These are phyloP conservation scores for Orbicella faveolata DNA, from an alignment of 64 coral and sea anemone genomes.

Conservation along the genomic window DNA sequence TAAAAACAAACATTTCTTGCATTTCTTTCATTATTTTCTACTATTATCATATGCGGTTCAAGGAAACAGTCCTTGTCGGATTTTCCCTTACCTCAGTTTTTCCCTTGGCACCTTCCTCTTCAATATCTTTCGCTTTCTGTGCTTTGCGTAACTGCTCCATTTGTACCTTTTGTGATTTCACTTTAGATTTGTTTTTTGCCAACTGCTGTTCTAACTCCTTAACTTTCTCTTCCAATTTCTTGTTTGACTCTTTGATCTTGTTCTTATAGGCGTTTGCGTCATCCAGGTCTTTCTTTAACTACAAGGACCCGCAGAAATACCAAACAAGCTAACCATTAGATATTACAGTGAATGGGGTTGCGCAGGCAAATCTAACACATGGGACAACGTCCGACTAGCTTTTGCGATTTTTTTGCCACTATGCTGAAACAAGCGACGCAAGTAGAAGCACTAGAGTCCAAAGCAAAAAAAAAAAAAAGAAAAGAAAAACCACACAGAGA, in stretches of 20 bases:
- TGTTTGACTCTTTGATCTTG: conserved; percentile 73
- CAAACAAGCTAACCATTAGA: too few relatives aligned
- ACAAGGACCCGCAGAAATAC: not conserved
- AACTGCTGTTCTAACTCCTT: conserved; percentile 58
- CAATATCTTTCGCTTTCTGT: conserved; percentile 60
- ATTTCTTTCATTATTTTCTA: not conserved
- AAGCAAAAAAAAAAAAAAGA: too few relatives aligned
- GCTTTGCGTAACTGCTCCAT: conserved; percentile 59
- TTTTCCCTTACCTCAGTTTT: conserved; percentile 61
- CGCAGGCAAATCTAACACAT: not conserved
- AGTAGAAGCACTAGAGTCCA: too few relatives aligned
- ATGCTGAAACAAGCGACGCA: too few relatives aligned
- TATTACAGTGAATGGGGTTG: too few relatives aligned
- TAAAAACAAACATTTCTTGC: too few relatives aligned
- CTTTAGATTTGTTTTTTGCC: conserved; percentile 60
- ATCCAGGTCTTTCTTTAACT: conserved; percentile 87
- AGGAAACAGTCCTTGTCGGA: not conserved
- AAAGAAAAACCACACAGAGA: too few relatives aligned
- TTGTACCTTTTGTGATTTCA: conserved; percentile 69
- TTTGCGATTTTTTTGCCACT: too few relatives aligned
- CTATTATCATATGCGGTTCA: not conserved
- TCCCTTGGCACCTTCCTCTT: conserved; percentile 57
- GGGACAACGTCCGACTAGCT: too few relatives aligned
- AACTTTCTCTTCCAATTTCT: conserved; percentile 65
- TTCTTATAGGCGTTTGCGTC: conserved; percentile 52